Evolutionary conservation across 2,113 vertebrate species (phyloP).

Genomic region (Aplodontia rufa): DNA sequence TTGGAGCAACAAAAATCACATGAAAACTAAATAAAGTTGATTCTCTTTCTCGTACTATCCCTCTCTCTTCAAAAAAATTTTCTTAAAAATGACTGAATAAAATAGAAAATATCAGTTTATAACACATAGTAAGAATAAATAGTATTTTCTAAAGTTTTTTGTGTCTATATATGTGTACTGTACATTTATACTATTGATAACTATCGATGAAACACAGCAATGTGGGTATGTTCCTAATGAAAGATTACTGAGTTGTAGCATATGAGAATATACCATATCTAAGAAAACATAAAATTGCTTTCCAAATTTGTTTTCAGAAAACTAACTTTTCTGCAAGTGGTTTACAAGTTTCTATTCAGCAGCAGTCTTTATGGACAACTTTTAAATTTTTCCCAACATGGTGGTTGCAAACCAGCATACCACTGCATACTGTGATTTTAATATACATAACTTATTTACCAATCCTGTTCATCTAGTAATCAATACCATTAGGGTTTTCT

Average conservation of each 20-base stretch:
- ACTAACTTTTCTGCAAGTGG: not conserved
- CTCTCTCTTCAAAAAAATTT: too few species aligned
- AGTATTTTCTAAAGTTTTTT: not conserved
- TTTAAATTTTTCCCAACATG: not conserved
- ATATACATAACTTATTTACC: fast-evolving
- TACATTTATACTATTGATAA: not conserved
- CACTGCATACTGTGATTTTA: not conserved
- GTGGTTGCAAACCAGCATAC: not conserved
- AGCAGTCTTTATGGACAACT: not conserved
- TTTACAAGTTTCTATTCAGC: not conserved
- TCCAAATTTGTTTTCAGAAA: not conserved
- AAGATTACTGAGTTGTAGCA: not conserved
- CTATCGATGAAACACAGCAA: not conserved
- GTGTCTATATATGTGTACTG: not conserved
- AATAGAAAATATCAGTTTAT: not conserved
- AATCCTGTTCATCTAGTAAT: not conserved
- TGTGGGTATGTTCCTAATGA: not conserved
- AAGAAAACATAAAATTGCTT: not conserved
- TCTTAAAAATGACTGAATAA: not conserved
- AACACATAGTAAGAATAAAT: not conserved
- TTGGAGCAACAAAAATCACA: too few species aligned
- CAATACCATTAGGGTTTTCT: not conserved
- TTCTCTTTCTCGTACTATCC: too few species aligned
- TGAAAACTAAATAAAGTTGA: too few species aligned
- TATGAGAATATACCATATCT: not conserved